A percentile compares a stretch with the other conserved stretches of the same genome.
Conservation (phyloP, 2,797 vertebrate genomes). For the Iguana delicatissima region DNA sequence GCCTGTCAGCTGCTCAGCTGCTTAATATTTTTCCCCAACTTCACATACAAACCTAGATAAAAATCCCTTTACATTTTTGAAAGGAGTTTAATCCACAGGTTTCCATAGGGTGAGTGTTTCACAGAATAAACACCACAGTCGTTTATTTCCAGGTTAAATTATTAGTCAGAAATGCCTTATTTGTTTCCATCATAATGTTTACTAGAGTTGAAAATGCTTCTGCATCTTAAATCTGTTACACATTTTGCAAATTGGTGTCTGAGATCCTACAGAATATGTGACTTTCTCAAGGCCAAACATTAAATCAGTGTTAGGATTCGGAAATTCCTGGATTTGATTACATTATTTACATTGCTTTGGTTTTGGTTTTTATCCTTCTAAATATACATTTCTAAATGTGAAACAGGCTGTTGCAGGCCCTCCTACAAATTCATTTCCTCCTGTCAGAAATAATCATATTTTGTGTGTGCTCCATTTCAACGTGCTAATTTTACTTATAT, state of each 20-base stretch:
- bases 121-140: background rate
- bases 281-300: conserved; percentile 52
- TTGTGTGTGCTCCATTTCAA: conserved; percentile 22
- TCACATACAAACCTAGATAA: background rate
- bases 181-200: conserved; percentile 20
- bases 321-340: conserved; percentile 33
- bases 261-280: conserved; percentile 18
- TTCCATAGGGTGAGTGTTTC: background rate
- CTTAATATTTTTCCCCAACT: background rate
- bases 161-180: conserved; percentile 8
- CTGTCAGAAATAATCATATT: conserved; percentile 33
- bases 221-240: conserved; percentile 30
- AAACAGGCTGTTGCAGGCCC: conserved; percentile 11
- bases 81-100: background rate
- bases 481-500: conserved; percentile 44
- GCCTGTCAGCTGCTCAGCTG: background rate
- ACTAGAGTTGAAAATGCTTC: background rate
- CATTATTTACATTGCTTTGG: conserved; percentile 36
- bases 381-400: conserved; percentile 34
- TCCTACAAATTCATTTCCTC: conserved; percentile 55
- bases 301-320: conserved; percentile 16
- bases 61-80: background rate
- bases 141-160: conserved; percentile 2
- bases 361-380: conserved; percentile 25
- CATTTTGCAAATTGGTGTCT: conserved; percentile 15